phyloP scores from a whole-genome alignment of 1,140 invertebrate species.

The Drosophila rhopaloa region DNA sequence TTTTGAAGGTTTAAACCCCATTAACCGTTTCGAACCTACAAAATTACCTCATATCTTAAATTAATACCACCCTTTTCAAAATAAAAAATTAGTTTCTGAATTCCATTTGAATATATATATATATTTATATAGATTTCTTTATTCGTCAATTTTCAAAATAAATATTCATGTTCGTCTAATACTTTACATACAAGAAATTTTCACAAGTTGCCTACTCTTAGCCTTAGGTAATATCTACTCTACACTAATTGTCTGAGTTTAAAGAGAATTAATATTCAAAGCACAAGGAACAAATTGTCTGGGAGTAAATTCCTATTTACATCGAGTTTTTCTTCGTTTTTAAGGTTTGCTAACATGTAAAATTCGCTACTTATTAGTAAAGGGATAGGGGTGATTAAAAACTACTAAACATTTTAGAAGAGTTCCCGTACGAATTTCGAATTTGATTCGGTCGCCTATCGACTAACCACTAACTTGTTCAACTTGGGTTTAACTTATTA shows the following conservation, averaged over 20 bases:
- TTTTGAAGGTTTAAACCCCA: too few relatives aligned
- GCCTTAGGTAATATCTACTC: conserved; percentile 16
- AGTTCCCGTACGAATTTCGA: conserved; percentile 47
- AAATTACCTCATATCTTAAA: too few relatives aligned
- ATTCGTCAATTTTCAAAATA: conserved; percentile 51
- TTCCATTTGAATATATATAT: not conserved
- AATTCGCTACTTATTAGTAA: conserved; percentile 52
- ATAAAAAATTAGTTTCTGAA: not conserved
- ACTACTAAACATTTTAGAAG: conserved; percentile 26
- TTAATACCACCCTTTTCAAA: not conserved
- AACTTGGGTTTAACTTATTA: conserved; percentile 75
- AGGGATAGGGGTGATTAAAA: conserved; percentile 15
- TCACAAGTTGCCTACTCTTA: conserved; percentile 32
- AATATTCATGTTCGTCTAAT: conserved; percentile 62
- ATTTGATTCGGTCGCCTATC: conserved; percentile 41
- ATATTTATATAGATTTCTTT: conserved; percentile 24
- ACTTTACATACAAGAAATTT: conserved; percentile 50
- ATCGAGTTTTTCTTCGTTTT: conserved; percentile 20
- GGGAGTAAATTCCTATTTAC: conserved; percentile 35
- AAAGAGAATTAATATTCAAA: conserved; percentile 51
- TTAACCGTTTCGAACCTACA: too few relatives aligned
- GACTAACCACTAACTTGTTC: conserved; percentile 64
- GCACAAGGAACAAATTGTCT: conserved; percentile 53
- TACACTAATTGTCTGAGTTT: conserved; percentile 42
- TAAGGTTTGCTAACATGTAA: conserved; percentile 29